phyloP scores from a whole-genome alignment of 2,797 vertebrate genomes.

The Stomatorhinus walkeri region DNA sequence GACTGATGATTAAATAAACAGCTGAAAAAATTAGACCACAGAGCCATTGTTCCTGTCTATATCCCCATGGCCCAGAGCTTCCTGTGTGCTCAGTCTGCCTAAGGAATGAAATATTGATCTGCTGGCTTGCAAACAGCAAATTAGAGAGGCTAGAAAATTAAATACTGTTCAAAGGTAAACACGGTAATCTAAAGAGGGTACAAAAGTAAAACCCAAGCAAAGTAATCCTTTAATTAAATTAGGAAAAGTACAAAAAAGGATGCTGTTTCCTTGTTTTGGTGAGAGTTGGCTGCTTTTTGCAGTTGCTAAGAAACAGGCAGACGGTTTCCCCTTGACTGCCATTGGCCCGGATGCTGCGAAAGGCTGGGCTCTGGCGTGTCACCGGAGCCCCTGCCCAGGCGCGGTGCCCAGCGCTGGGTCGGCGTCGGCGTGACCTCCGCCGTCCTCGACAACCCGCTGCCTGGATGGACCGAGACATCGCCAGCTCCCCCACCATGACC shows the following conservation, averaged over 20 bases:
- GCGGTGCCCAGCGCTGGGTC: background rate
- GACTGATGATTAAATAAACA: conserved; percentile 19
- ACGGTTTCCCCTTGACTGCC: conserved; percentile 16
- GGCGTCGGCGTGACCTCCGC: background rate
- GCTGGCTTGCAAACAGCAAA: conserved; percentile 18
- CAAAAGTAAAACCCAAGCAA: background rate
- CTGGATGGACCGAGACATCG: background rate
- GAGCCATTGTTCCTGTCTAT: background rate
- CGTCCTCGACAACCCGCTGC: background rate
- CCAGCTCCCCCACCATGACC: background rate
- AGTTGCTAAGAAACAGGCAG: conserved; percentile 13
- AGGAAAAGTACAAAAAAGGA: conserved; percentile 20
- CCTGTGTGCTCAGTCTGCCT: background rate
- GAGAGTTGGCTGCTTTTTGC: background rate
- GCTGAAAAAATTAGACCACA: background rate
- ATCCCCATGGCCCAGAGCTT: background rate
- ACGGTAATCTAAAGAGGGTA: conserved; percentile 9
- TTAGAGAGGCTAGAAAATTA: conserved; percentile 18
- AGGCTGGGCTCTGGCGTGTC: background rate
- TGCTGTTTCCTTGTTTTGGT: background rate
- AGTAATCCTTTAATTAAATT: conserved; percentile 22
- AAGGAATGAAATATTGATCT: conserved; percentile 21
- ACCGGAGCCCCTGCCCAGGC: background rate
- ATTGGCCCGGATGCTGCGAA: background rate
- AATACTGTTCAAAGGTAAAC: conserved; percentile 21